A percentile compares a stretch with the other conserved stretches of the same genome.
Conservation (phyloP, 2,113 vertebrate species). For the Nibea coibor region DNA sequence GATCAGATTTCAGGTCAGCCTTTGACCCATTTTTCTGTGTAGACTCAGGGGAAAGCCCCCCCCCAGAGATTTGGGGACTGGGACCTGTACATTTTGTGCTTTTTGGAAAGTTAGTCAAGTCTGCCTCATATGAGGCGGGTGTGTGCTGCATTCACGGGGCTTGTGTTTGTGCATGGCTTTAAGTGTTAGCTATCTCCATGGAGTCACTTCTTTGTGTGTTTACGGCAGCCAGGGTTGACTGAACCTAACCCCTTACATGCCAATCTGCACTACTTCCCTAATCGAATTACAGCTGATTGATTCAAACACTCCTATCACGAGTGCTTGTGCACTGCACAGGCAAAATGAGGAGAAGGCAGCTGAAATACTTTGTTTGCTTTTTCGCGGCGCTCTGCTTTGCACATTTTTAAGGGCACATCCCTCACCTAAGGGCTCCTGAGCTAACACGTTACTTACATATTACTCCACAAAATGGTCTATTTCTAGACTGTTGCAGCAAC, state of each 20-base stretch:
- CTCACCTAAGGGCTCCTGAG: constrained; percentile 1
- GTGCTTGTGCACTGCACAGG: not conserved
- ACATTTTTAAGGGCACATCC: not conserved
- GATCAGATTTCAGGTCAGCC: constrained; percentile 42
- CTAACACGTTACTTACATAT: constrained; percentile 37
- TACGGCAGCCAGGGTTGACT: constrained; percentile 2
- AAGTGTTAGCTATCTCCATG: not conserved
- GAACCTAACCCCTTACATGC: not conserved
- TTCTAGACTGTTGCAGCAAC: constrained; percentile 61
- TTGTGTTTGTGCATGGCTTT: not conserved
- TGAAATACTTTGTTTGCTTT: not conserved
- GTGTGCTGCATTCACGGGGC: not conserved
- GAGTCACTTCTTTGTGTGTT: not conserved
- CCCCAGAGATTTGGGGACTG: not conserved
- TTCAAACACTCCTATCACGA: constrained; percentile 1
- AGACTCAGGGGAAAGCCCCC: not conserved
- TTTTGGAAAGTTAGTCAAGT: not conserved
- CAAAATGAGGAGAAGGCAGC: not conserved
- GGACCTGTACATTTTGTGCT: not conserved
- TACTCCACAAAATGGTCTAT: constrained; percentile 58
- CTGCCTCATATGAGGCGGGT: not conserved
- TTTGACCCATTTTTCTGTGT: constrained; percentile 2
- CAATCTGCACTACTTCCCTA: not conserved
- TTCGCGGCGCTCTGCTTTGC: not conserved
- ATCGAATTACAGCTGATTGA: constrained; percentile 1